These are phyloP conservation scores for Pseudeuparius sepicola DNA, from an alignment of 2,888 invertebrate genomes.

Conservation along the genomic window DNA sequence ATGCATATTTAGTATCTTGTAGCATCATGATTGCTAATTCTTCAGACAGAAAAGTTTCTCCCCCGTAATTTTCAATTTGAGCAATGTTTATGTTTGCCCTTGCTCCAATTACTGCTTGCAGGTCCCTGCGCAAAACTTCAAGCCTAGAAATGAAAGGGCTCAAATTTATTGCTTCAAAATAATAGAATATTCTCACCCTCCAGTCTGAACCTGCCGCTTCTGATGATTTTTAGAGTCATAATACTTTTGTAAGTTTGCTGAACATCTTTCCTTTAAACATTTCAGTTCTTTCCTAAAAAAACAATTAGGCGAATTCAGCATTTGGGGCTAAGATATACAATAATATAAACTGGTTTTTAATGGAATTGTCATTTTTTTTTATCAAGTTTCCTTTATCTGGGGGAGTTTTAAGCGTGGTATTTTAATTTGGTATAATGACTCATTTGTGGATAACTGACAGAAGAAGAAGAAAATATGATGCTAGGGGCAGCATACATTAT, in stretches of 20 bases:
- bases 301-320: too few relatives aligned
- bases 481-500: too few relatives aligned
- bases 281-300: conserved; percentile 56
- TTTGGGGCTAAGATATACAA: too few relatives aligned
- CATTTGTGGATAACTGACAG: too few relatives aligned
- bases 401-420: too few relatives aligned
- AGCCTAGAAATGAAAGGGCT: conserved; percentile 45
- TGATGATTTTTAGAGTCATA: conserved; percentile 91
- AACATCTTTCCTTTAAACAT: conserved; percentile 68
- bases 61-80: conserved; percentile 91
- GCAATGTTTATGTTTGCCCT: conserved; percentile 89
- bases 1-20: conserved; percentile 82
- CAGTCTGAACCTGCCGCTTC: conserved; percentile 83
- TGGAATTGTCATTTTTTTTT: too few relatives aligned
- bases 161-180: not conserved
- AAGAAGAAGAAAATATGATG: too few relatives aligned
- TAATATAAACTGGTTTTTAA: too few relatives aligned
- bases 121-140: conserved; percentile 84
- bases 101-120: conserved; percentile 88
- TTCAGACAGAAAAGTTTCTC: conserved; percentile 93
- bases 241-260: conserved; percentile 67
- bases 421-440: too few relatives aligned
- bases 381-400: too few relatives aligned
- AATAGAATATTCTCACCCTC: conserved; percentile 50
- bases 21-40: conserved; percentile 85